Evolutionary conservation across 2,888 invertebrate genomes (phyloP).

Genomic region (Podabrus alpinus): DNA sequence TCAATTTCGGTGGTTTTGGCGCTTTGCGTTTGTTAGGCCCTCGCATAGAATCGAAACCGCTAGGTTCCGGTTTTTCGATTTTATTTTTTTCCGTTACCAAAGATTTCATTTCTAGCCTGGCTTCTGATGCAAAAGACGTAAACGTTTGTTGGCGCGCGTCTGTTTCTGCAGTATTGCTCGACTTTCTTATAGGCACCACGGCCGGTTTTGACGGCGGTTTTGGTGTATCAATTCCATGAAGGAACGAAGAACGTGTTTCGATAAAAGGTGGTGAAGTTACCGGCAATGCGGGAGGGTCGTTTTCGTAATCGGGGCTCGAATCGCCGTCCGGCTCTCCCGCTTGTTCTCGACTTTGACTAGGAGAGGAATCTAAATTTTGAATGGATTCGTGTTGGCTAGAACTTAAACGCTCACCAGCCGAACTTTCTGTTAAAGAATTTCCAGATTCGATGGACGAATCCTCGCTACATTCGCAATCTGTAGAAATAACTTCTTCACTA

Average conservation of each 20-base stretch:
- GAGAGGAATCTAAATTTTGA: neutral
- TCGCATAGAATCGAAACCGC: conserved; percentile 54
- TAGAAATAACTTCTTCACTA: conserved; percentile 14
- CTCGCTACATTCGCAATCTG: conserved; percentile 29
- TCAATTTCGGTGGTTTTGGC: conserved; percentile 71
- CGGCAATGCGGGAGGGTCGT: conserved; percentile 72
- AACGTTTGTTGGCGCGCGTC: conserved; percentile 38
- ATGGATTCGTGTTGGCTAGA: neutral
- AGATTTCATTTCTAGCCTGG: conserved; percentile 9
- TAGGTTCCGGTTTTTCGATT: conserved; percentile 63
- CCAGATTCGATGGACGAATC: conserved; percentile 15
- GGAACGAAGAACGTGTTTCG: conserved; percentile 66
- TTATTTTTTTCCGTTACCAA: conserved; percentile 50
- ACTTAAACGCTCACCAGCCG: conserved; percentile 11
- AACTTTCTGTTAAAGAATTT: conserved; percentile 20
- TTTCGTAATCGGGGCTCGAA: conserved; percentile 76
- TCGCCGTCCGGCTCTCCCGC: conserved; percentile 88
- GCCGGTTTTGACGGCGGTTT: conserved; percentile 73
- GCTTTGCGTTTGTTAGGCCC: conserved; percentile 72
- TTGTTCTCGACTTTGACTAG: conserved; percentile 68
- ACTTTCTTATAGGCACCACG: conserved; percentile 46
- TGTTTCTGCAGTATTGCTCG: conserved; percentile 27
- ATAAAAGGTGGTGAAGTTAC: conserved; percentile 68
- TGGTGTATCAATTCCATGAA: conserved; percentile 73
- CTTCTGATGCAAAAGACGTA: conserved; percentile 42